These are phyloP conservation scores for Felis chaus DNA, from an alignment of 2,113 vertebrate species.

Conservation along the genomic window DNA sequence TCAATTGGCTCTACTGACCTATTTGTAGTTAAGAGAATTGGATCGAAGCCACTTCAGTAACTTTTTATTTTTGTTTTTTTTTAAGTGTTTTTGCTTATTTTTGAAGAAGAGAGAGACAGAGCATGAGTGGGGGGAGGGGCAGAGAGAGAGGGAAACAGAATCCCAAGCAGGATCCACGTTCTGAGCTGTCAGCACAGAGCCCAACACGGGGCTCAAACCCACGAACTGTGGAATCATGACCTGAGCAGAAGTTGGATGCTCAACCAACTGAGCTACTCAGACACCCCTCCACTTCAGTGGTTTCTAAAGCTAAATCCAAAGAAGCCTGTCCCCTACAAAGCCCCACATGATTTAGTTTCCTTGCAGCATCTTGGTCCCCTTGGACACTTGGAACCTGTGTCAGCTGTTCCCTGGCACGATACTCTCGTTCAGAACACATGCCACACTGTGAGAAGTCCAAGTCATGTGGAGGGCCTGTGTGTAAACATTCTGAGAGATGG, in stretches of 20 bases:
- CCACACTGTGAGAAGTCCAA: background rate
- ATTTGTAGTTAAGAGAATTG: background rate
- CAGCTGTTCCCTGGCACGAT: background rate
- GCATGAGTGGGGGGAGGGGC: too few relatives aligned
- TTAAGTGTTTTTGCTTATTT: too few relatives aligned
- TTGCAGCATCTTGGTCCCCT: background rate
- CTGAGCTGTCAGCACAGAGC: too few relatives aligned
- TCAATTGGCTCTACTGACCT: background rate
- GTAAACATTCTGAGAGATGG: background rate
- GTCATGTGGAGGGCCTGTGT: rapidly evolving
- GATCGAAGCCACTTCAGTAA: background rate
- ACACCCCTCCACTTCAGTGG: background rate
- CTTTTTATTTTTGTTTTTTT: too few relatives aligned
- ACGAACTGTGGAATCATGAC: too few relatives aligned
- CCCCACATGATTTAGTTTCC: background rate
- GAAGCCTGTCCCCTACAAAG: background rate
- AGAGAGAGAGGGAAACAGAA: too few relatives aligned
- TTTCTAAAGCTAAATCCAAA: background rate
- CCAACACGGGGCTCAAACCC: too few relatives aligned
- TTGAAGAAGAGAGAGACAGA: too few relatives aligned
- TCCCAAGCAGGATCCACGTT: too few relatives aligned
- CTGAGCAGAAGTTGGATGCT: too few relatives aligned
- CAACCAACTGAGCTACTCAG: too few relatives aligned
- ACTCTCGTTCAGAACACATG: background rate
- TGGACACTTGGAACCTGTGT: background rate